Evolutionary conservation across 2,888 invertebrate genomes (phyloP), one percentile per base, ranked within the genome.

Genomic region (Drosophila stalkeri): DNA sequence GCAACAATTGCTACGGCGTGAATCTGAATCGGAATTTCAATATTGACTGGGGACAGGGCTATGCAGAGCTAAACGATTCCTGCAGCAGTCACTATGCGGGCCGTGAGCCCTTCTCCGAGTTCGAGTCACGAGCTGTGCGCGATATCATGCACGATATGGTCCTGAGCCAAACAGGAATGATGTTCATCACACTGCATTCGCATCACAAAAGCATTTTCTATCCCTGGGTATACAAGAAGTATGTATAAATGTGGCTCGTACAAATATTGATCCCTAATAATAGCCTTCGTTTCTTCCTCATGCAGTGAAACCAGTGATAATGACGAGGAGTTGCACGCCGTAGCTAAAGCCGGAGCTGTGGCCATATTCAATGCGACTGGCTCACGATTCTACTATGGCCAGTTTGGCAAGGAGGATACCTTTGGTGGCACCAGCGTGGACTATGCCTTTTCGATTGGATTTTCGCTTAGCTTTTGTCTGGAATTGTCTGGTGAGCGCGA

Each of bases 101-200:
- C 7, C 49, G 16, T 3, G 11, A 41, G 1, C 55, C 82, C 9
- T 83, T 83, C 62, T 84, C 82, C 1, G 88, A 81, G 35, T 5
- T 68, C 0, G 82, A 83, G 27, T 2, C 82, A 0, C 82, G 90
- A 64, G 94, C 91, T 72, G 82, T 96, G 3, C 92, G 94, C 9
- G 94, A 95, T 69, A 94, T 95, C 47, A 92, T 96, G 66, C 69
- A 92, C 31, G 81, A 91, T 0, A 83, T 94, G 18, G 70, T 79
- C 0, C 23, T 54, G 0, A 91, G 91, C 14, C 89, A 92, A 12
- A 91, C 92, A 11, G 92, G 94, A 18, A 94, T 94, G 72, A 92
- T 95, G 72, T 96, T 95, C 91, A 84, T 97, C 56, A 94, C 96
- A 7, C 93, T 97, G 43, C 97, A 97, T 91, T 95, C 96, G 12